Evolutionary conservation across 2,888 invertebrate species (phyloP).

Genomic region (Hetaerina titia): DNA sequence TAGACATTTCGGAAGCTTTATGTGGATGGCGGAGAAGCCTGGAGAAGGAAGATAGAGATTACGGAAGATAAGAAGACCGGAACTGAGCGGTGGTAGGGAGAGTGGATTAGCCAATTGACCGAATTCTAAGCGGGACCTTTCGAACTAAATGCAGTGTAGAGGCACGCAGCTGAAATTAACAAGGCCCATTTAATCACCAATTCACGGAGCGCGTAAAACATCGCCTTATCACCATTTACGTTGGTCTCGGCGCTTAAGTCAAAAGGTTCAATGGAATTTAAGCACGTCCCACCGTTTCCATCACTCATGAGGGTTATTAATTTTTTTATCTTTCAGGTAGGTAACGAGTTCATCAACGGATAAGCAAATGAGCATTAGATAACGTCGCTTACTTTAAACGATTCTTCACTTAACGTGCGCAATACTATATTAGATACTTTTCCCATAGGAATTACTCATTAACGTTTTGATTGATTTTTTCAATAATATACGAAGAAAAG

Average conservation of each 20-base stretch:
- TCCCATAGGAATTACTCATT: too few relatives aligned
- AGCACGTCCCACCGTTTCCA: neutral
- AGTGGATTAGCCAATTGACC: constrained; percentile 21
- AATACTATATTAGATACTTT: too few relatives aligned
- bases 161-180: constrained; percentile 2
- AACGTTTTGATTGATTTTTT: too few relatives aligned
- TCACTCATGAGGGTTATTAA: neutral
- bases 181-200: constrained; percentile 12
- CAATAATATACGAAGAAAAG: too few relatives aligned
- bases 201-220: neutral
- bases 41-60: neutral
- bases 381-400: too few relatives aligned
- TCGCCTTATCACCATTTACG: neutral
- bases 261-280: neutral
- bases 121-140: neutral
- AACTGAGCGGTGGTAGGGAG: neutral
- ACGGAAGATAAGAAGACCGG: neutral
- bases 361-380: too few relatives aligned
- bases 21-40: neutral
- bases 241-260: neutral
- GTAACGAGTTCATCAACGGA: too few relatives aligned
- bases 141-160: neutral
- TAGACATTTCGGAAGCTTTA: neutral
- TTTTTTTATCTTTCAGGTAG: too few relatives aligned
- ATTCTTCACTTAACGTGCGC: too few relatives aligned